Evolutionary conservation across 2,888 invertebrate genomes (phyloP), one percentile per base, ranked within the genome.

Genomic region (Diabrotica balteata): DNA sequence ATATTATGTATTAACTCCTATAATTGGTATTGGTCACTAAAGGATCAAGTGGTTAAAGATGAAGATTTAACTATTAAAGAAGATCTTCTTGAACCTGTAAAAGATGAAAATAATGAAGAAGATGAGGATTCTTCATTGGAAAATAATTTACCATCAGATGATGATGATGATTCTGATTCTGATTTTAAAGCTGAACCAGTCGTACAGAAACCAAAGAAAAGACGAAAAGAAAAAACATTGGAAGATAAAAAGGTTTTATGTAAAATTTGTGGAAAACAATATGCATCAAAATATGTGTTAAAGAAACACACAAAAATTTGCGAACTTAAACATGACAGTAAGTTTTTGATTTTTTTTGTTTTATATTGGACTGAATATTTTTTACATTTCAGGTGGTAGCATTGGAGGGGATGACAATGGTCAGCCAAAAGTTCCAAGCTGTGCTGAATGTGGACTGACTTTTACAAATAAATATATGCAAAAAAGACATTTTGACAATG

Each of bases 401-500:
- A 11, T 8, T 45, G 49, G 50, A 10, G 7, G 11, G n/a, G 44
- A 22, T 43, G 42, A 17, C 17, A 51, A 50, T 9, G 64, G 52
- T 51, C 32, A 52, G 8, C 51, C 47, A 42, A n/a, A 11, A 32
- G 45, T 58, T 46, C 64, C 64, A 9, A 51, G 69, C 17, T 81
- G 81, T 63, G 67, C 71, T 10, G 72, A 77, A 44, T 81, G 81
- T 63, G 75, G 77, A 7, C 69, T 75, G 17, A 70, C 72, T 4
- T 81, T 81, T 63, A 74, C 75, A 46, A 80, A 80, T 50, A 80
- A 78, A 64, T 81, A 81, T 68, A 70, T 81, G 54, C 69, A 80
- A 58, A 79, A 78, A 62, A 68, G 82, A 8, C 82, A 82, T 63
- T 66, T 77, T 8, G 70, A 74, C 45, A 81, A 82, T 69, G 81